Percentiles rank a stretch among this genome's conserved stretches.
phyloP scores from a whole-genome alignment of 2,888 invertebrate species.

The Exephanes ischioxanthus region DNA sequence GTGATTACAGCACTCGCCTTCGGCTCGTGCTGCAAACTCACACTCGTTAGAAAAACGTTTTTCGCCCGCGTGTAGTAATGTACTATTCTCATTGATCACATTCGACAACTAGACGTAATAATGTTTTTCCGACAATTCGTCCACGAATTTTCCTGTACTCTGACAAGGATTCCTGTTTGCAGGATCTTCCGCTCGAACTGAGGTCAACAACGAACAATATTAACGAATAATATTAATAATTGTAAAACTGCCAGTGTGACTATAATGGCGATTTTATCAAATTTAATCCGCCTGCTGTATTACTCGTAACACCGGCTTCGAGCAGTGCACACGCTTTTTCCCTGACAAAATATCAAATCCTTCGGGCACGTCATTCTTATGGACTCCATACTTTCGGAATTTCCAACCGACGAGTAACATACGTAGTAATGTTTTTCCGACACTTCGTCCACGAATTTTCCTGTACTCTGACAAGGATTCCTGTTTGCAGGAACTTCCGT shows the following conservation, averaged over 20 bases:
- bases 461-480: slow-evolving; percentile 83
- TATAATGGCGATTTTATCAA: neutral
- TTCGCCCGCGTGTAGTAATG: neutral
- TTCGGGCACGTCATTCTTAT: slow-evolving; percentile 85
- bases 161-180: slow-evolving; percentile 78
- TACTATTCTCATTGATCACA: neutral
- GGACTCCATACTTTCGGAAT: slow-evolving; percentile 83
- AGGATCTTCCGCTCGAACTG: slow-evolving; percentile 1
- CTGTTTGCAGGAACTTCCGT: slow-evolving; percentile 22
- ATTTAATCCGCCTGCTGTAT: neutral
- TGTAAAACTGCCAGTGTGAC: neutral
- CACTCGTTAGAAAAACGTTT: too few relatives aligned
- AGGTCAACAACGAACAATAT: too few relatives aligned
- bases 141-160: slow-evolving; percentile 85
- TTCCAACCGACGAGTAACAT: slow-evolving; percentile 82
- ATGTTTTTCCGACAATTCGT: slow-evolving; percentile 84
- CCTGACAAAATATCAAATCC: slow-evolving; percentile 85
- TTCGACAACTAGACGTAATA: slow-evolving; percentile 83
- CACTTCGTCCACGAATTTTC: slow-evolving; percentile 85
- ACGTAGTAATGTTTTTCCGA: slow-evolving; percentile 85
- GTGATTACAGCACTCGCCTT: too few relatives aligned
- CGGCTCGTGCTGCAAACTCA: too few relatives aligned
- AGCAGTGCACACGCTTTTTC: slow-evolving; percentile 84
- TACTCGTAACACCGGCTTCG: slow-evolving; percentile 78
- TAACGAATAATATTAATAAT: too few relatives aligned